phyloP scores from a whole-genome alignment of 2,113 vertebrate species.

The Spea multiplicata region DNA sequence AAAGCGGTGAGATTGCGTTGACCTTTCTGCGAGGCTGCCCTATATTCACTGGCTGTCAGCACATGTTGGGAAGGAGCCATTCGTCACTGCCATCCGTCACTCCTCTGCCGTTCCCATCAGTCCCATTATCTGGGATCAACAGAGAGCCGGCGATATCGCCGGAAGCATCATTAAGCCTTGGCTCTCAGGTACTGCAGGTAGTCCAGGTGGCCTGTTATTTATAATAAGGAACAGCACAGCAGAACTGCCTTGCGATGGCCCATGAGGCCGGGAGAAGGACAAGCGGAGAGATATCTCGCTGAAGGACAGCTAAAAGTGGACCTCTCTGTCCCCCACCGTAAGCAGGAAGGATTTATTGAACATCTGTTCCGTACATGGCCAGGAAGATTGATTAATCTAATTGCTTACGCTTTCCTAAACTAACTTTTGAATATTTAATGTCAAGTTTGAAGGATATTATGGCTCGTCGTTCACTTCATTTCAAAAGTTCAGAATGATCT shows the following conservation, averaged over 20 bases:
- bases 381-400: constrained; percentile 98
- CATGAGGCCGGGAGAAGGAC: constrained; percentile 76
- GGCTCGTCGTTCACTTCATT: constrained; percentile 56
- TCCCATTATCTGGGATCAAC: constrained; percentile 89
- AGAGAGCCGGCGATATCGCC: constrained; percentile 75
- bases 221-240: constrained; percentile 94
- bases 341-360: constrained; percentile 87
- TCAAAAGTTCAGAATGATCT: constrained; percentile 50
- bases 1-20: constrained; percentile 78
- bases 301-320: constrained; percentile 96
- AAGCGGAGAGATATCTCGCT: constrained; percentile 76
- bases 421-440: constrained; percentile 95
- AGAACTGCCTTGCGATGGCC: constrained; percentile 83
- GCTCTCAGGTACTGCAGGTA: constrained; percentile 76
- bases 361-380: constrained; percentile 91
- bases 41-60: constrained; percentile 90
- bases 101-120: constrained; percentile 87
- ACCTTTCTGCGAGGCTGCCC: constrained; percentile 94
- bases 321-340: constrained; percentile 68
- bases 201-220: constrained; percentile 99
- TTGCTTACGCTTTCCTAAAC: constrained; percentile 91
- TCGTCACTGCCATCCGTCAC: constrained; percentile 92
- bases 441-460: constrained; percentile 88
- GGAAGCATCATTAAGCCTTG: constrained; percentile 92
- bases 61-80: constrained; percentile 84